Conservation (phyloP, 1,140 invertebrate genomes). For the Hermetia illucens region DNA sequence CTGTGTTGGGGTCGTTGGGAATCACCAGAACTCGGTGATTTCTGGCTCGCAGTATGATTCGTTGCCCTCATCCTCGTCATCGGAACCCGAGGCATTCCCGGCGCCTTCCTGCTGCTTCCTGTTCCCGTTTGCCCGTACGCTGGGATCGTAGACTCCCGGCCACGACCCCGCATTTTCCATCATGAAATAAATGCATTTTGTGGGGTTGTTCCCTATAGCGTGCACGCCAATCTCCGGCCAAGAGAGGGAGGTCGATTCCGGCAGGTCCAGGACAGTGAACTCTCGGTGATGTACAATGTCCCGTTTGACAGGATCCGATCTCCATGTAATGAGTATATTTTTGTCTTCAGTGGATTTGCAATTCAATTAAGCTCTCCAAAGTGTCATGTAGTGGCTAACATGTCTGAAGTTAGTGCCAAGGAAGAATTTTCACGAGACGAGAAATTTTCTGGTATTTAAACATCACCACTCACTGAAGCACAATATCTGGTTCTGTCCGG, state of each 20-base stretch:
- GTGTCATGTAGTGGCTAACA: no score
- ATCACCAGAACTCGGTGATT: slow-evolving; percentile 26
- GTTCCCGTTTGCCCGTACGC: slow-evolving; percentile 4
- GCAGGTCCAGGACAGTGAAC: slow-evolving; percentile 18
- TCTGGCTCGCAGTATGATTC: slow-evolving; percentile 17
- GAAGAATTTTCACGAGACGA: no score
- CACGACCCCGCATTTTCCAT: slow-evolving; percentile 23
- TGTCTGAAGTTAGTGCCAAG: no score
- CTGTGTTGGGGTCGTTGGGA: slow-evolving; percentile 17
- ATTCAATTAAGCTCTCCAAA: no score
- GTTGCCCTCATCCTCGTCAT: slow-evolving; percentile 15
- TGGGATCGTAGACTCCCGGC: slow-evolving; percentile 17
- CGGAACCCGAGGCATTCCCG: slow-evolving; percentile 16
- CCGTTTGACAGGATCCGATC: slow-evolving; percentile 19
- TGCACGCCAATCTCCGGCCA: slow-evolving; percentile 27
- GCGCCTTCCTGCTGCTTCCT: slow-evolving; percentile 10
- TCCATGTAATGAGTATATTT: no score
- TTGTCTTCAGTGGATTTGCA: no score
- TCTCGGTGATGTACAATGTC: slow-evolving; percentile 24
- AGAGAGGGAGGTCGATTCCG: slow-evolving; percentile 21
- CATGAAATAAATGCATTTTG: slow-evolving; percentile 28
- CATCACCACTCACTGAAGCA: no score
- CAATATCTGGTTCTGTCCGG: no score
- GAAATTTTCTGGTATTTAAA: no score
- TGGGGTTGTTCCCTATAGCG: slow-evolving; percentile 20